Evolutionary conservation across 2,888 invertebrate species (phyloP), one percentile per base, ranked within the genome.

Genomic region (Pterostichus madidus): DNA sequence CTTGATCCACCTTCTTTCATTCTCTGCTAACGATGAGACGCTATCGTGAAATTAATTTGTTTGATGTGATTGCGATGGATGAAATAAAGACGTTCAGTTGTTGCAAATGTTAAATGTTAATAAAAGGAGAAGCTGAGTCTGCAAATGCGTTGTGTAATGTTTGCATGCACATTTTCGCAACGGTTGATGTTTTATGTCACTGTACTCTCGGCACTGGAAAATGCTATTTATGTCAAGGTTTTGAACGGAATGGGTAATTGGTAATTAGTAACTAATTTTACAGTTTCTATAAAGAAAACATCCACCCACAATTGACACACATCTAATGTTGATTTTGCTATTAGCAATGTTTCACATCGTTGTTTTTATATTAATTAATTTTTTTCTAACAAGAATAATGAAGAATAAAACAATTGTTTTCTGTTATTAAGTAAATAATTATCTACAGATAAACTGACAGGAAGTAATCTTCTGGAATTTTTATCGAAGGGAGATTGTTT

Each of bases 131-230:
- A 64, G 79, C 52, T 31, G 11, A 10, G 5, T 59, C 44, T 73
- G 73, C 44, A 17, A 73, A 73, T 15, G 5, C 24, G 11, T 79
- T 79, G 79, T 64, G 79, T 13, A 79, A 79, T 79, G 32, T 75
- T 75, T 49, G 52, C 79, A 79, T 49, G 49, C 17, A 49, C 11
- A 39, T 79, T 79, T 79, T 79, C 73, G 79, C 79, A 79, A 79
- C 31, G 13, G 46, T 15, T 64, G 49, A 32, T 46, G 44, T 49
- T 61, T 53, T 61, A 17, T 79, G 79, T 49, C 49, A 75, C 75
- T 75, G 32, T 31, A 75, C 49, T 75, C 46, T 68, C 11, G 32
- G 56, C 52, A 61, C 64, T 64, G 64, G 46, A 15, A 46, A 31
- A 49, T 52, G 17, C 52, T 49, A 75, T 75, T 75, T 49, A 24